Conservation (phyloP, 2,113 vertebrate species). For the Pithys albifrons region DNA sequence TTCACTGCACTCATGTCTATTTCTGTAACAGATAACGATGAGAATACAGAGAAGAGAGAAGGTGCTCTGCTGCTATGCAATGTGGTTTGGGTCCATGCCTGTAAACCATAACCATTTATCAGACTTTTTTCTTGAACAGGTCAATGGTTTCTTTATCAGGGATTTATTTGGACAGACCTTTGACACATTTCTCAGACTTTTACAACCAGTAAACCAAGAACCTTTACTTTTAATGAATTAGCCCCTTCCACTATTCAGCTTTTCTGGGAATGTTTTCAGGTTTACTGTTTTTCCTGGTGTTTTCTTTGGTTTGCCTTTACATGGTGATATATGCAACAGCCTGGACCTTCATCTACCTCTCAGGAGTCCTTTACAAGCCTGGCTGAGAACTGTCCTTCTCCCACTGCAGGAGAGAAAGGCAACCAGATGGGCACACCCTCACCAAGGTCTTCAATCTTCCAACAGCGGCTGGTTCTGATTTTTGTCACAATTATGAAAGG, state of each 20-base stretch:
- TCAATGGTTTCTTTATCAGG: constrained; percentile 1
- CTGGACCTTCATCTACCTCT: neutral
- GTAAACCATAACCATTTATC: neutral
- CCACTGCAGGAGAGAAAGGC: neutral
- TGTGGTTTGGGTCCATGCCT: neutral
- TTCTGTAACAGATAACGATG: neutral
- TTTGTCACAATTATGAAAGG: neutral
- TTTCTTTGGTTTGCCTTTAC: neutral
- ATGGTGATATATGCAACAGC: neutral
- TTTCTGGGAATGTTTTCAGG: neutral
- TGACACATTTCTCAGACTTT: neutral
- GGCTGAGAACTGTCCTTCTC: neutral
- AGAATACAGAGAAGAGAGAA: neutral
- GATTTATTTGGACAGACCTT: neutral
- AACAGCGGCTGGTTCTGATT: neutral
- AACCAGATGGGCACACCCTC: neutral
- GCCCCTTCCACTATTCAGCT: neutral
- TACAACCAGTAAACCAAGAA: neutral
- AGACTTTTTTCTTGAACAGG: neutral
- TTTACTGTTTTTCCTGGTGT: neutral
- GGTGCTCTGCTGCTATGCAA: neutral
- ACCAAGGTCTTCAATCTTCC: neutral
- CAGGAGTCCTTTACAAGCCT: neutral
- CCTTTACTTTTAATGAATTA: neutral
- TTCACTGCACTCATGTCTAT: neutral